A percentile compares a stretch with the other conserved stretches of the same genome.
Conservation (phyloP, 2,113 vertebrate genomes). For the Rynchops niger region DNA sequence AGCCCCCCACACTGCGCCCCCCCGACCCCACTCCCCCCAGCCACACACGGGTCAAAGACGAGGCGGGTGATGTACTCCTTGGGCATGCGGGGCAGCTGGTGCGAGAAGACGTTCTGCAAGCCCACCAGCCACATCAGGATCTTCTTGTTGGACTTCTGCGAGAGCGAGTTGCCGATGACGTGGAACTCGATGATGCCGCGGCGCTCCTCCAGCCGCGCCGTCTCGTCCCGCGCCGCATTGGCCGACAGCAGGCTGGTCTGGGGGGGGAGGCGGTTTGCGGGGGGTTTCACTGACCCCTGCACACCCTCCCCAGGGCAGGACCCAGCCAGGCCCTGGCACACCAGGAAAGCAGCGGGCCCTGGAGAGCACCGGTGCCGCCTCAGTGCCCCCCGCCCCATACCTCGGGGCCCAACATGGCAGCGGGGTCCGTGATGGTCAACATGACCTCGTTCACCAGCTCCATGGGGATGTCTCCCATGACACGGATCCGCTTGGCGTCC, state of each 20-base stretch:
- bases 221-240: conserved; percentile 95
- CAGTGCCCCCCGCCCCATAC: conserved; percentile 7
- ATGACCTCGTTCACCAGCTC: conserved; percentile 98
- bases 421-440: conserved; percentile 97
- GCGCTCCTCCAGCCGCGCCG: conserved; percentile 93
- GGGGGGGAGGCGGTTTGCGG: accelerated
- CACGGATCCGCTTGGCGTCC: conserved; percentile 94
- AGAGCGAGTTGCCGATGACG: conserved; percentile 95
- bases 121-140: conserved; percentile 98
- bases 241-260: conserved; percentile 95
- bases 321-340: background rate
- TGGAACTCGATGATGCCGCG: conserved; percentile 98
- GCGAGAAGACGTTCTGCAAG: conserved; percentile 97
- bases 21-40: background rate
- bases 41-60: conserved; percentile 95
- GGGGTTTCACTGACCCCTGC: background rate
- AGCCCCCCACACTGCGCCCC: background rate
- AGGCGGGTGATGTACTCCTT: conserved; percentile 98
- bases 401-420: conserved; percentile 97
- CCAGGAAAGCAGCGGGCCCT: background rate
- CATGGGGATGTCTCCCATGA: conserved; percentile 99
- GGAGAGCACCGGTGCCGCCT: background rate
- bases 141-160: conserved; percentile 96
- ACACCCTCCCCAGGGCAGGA: accelerated
- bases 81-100: conserved; percentile 97